phyloP scores from a whole-genome alignment of 2,888 invertebrate genomes.

The Mythimna ferrago region DNA sequence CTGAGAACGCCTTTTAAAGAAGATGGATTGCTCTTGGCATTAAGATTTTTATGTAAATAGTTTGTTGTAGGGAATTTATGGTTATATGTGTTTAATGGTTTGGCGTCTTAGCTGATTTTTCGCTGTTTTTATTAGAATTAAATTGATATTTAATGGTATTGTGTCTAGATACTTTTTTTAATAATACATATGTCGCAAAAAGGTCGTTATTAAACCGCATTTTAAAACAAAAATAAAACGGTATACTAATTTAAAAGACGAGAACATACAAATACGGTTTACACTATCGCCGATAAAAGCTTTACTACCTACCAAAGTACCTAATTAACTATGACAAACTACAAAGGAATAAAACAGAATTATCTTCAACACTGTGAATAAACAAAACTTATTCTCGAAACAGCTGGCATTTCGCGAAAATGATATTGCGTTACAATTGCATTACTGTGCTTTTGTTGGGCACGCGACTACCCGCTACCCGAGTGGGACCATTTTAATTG shows the following conservation, averaged over 20 bases:
- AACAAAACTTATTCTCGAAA: constrained; percentile 54
- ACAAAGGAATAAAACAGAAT: constrained; percentile 49
- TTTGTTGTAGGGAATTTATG: constrained; percentile 43
- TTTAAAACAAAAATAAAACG: neutral
- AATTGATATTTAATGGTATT: constrained; percentile 5
- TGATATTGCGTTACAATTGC: constrained; percentile 64
- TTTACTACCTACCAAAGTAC: neutral
- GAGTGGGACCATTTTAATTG: constrained; percentile 68
- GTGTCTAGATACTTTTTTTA: neutral
- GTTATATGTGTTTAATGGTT: constrained; percentile 31
- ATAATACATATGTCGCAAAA: neutral
- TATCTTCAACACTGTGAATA: constrained; percentile 53
- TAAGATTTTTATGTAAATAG: constrained; percentile 60
- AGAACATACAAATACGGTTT: neutral
- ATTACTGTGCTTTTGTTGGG: constrained; percentile 53
- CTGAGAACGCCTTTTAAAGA: constrained; percentile 60
- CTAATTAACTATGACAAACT: constrained; percentile 35
- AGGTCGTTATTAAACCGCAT: neutral
- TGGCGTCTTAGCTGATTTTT: constrained; percentile 6
- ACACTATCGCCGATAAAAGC: neutral
- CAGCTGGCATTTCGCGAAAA: constrained; percentile 51
- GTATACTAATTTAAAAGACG: neutral
- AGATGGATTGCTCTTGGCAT: constrained; percentile 56
- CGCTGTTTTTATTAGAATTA: neutral
- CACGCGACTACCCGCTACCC: constrained; percentile 28